Evolutionary conservation across 2,113 vertebrate genomes (phyloP).

Genomic region (Caranx ignobilis): DNA sequence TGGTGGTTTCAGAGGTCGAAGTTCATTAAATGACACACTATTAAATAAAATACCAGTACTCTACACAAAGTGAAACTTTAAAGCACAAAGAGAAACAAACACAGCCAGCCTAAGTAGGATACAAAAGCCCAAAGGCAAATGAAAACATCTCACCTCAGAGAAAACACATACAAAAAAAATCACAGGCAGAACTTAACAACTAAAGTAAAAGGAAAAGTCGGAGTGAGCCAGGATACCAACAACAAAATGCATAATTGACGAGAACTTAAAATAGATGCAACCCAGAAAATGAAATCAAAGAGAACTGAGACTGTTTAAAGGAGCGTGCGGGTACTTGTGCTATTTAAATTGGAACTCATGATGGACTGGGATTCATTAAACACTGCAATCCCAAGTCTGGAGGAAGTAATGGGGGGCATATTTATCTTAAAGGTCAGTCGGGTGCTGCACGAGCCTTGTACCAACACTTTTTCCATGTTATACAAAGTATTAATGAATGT

Average conservation of each 20-base stretch:
- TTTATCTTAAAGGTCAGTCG: slow-evolving; percentile 21
- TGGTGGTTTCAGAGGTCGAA: not conserved
- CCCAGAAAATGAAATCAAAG: slow-evolving; percentile 72
- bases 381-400: slow-evolving; percentile 21
- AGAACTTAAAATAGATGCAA: slow-evolving; percentile 74
- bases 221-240: slow-evolving; percentile 54
- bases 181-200: slow-evolving; percentile 35
- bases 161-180: slow-evolving; percentile 20
- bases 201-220: slow-evolving; percentile 34
- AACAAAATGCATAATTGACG: slow-evolving; percentile 74
- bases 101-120: slow-evolving; percentile 24
- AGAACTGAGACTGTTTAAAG: slow-evolving; percentile 19
- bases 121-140: slow-evolving; percentile 5
- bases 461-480: not conserved
- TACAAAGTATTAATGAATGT: slow-evolving; percentile 14
- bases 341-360: slow-evolving; percentile 30
- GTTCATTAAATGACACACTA: not conserved
- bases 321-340: not conserved
- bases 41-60: not conserved
- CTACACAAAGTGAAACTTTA: slow-evolving; percentile 14
- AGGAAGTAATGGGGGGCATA: not conserved
- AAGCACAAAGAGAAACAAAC: slow-evolving; percentile 39
- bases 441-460: not conserved
- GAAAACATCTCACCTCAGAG: slow-evolving; percentile 43
- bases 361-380: slow-evolving; percentile 40